Conservation (phyloP, 2,888 invertebrate genomes). For the Rhagonycha fulva region DNA sequence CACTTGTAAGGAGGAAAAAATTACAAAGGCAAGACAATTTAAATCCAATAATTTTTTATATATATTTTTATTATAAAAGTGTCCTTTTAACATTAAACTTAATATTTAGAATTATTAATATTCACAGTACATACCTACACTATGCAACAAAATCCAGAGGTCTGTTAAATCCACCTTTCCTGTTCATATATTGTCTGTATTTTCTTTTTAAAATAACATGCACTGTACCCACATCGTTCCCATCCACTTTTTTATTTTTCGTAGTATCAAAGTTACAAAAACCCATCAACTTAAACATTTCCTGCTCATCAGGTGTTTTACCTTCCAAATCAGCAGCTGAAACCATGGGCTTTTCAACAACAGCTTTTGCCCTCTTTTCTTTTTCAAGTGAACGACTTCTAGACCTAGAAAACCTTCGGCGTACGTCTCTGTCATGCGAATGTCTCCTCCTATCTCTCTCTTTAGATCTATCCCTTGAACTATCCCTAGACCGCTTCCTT, state of each 20-base stretch:
- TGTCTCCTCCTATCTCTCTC: constrained; percentile 54
- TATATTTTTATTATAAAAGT: not conserved
- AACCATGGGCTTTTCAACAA: constrained; percentile 62
- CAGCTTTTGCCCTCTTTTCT: constrained; percentile 41
- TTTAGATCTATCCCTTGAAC: constrained; percentile 51
- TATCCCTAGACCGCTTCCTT: constrained; percentile 52
- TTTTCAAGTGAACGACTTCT: constrained; percentile 45
- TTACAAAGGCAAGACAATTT: not conserved
- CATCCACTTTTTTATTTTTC: constrained; percentile 93
- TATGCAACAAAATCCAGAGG: constrained; percentile 95
- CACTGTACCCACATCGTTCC: constrained; percentile 92
- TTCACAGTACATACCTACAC: constrained; percentile 9
- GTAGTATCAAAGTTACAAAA: constrained; percentile 95
- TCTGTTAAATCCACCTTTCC: constrained; percentile 98
- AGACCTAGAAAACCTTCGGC: constrained; percentile 52
- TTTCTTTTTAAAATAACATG: constrained; percentile 95
- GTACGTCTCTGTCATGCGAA: constrained; percentile 54
- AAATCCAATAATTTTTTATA: not conserved
- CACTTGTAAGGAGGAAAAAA: not conserved
- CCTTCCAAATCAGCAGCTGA: constrained; percentile 88
- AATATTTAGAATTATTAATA: not conserved
- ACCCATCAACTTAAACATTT: constrained; percentile 96
- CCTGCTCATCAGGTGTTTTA: constrained; percentile 87
- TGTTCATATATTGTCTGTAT: constrained; percentile 99
- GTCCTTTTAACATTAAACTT: not conserved